These are phyloP conservation scores for Mesorhabditis belari DNA, from an alignment of 2,888 invertebrate species.

Conservation along the genomic window DNA sequence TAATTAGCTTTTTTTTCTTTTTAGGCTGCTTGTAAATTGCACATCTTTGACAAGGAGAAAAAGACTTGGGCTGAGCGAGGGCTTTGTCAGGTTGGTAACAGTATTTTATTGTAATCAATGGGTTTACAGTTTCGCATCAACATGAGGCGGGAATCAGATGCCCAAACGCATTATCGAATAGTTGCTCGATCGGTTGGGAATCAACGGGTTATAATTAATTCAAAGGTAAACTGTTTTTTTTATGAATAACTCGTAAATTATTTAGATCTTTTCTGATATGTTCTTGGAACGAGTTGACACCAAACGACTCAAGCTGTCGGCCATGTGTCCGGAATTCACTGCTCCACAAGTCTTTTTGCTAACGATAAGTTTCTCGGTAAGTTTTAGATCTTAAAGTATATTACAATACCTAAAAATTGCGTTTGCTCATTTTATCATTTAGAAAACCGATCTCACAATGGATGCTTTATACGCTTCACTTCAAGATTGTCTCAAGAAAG, in stretches of 20 bases:
- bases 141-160: conserved; percentile 14
- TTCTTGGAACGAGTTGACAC: conserved; percentile 37
- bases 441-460: not conserved
- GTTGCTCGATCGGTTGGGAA: conserved; percentile 47
- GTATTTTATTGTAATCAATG: not conserved
- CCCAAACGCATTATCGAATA: conserved; percentile 20
- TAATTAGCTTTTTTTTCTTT: conserved; percentile 1
- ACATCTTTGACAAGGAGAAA: conserved; percentile 37
- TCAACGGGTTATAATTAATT: conserved; percentile 45
- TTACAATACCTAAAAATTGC: not conserved
- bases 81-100: conserved; percentile 14
- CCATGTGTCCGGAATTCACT: conserved; percentile 31
- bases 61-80: conserved; percentile 44
- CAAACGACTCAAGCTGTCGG: conserved; percentile 45
- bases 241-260: not conserved
- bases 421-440: not conserved
- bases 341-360: conserved; percentile 47
- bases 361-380: conserved; percentile 25
- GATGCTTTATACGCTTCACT: too few species aligned
- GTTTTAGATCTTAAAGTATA: not conserved
- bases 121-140: conserved; percentile 15
- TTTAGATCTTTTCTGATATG: conserved; percentile 38
- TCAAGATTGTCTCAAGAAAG: too few species aligned
- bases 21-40: conserved; percentile 46
- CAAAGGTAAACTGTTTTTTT: conserved; percentile 23